A percentile compares a stretch with the other conserved stretches of the same genome.
Evolutionary conservation across 2,797 vertebrate genomes (phyloP).

Genomic region (Spheniscus humboldti): DNA sequence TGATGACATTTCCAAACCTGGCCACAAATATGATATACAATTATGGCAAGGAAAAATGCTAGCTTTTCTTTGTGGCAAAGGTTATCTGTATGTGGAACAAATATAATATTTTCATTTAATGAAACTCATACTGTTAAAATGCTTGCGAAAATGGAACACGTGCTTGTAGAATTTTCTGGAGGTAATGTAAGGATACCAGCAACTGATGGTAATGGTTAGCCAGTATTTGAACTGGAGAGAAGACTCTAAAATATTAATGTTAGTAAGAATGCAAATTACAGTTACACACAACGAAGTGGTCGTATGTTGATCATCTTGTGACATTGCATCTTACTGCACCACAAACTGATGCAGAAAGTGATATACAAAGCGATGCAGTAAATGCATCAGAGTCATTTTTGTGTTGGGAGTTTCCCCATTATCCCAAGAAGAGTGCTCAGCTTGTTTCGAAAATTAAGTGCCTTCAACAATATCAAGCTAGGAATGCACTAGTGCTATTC

Average conservation of each 20-base stretch:
- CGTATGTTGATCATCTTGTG: not conserved
- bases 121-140: not conserved
- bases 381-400: not conserved
- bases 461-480: not conserved
- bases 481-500: not conserved
- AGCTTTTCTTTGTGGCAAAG: not conserved
- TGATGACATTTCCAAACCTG: not conserved
- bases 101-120: not conserved
- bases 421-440: not conserved
- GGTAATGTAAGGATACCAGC: not conserved
- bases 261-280: not conserved
- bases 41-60: not conserved
- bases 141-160: not conserved
- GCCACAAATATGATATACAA: not conserved
- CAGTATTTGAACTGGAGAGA: not conserved
- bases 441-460: not conserved
- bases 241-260: not conserved
- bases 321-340: not conserved
- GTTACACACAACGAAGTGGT: not conserved
- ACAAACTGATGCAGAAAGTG: not conserved
- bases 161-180: not conserved
- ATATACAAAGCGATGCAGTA: not conserved
- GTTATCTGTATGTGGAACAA: not conserved
- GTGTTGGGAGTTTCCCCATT: not conserved
- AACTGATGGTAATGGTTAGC: not conserved